Evolutionary conservation across 2,113 vertebrate genomes (phyloP).

Genomic region (Nestor notabilis): DNA sequence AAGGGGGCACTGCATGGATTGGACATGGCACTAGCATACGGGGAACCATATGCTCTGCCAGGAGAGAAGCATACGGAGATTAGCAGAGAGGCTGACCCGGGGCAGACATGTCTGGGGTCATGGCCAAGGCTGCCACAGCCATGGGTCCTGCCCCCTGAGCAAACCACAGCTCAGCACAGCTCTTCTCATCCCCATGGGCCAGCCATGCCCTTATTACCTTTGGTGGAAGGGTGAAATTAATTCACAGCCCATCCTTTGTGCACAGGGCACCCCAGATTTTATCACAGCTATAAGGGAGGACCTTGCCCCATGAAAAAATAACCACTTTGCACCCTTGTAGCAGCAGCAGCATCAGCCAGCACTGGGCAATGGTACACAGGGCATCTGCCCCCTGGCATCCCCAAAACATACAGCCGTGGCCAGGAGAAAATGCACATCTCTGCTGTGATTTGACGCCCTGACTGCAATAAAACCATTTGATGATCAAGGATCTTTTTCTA

Average conservation of each 20-base stretch:
- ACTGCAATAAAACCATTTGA: background rate
- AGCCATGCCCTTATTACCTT: background rate
- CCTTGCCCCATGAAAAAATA: background rate
- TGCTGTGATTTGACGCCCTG: background rate
- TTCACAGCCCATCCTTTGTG: background rate
- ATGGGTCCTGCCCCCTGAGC: background rate
- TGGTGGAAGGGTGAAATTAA: background rate
- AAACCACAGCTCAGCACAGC: background rate
- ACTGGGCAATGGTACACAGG: accelerated
- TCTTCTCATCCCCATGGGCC: too few relatives aligned
- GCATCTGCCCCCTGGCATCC: background rate
- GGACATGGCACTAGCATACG: background rate
- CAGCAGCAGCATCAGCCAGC: background rate
- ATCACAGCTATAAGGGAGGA: background rate
- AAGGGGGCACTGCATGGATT: accelerated
- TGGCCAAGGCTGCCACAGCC: background rate
- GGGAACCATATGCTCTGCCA: background rate
- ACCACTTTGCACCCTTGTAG: background rate
- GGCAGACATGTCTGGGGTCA: background rate
- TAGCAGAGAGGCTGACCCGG: background rate
- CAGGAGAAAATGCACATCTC: background rate
- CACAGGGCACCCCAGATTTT: too few relatives aligned
- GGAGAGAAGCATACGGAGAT: background rate
- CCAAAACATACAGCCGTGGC: background rate
- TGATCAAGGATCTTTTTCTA: background rate